A percentile compares a stretch with the other conserved stretches of the same genome.
Evolutionary conservation across 2,113 vertebrate genomes (phyloP).

Genomic region (Montifringilla adamsi): DNA sequence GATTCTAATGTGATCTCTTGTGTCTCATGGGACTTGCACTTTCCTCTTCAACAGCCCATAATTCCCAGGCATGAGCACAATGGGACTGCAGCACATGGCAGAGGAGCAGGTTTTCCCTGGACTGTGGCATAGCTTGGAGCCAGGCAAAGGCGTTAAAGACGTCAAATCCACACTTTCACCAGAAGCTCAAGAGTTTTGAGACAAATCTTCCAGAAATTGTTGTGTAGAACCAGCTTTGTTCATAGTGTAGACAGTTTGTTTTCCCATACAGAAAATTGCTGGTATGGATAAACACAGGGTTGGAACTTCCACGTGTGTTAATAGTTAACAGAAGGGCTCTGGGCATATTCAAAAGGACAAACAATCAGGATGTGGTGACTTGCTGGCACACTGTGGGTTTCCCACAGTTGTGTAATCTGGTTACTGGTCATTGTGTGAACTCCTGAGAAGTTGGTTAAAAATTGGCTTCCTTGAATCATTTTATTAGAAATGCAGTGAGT

Average conservation of each 20-base stretch:
- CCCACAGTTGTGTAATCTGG: constrained; percentile 38
- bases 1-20: neutral
- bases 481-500: neutral
- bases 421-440: neutral
- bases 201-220: neutral
- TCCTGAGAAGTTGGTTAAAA: neutral
- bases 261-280: neutral
- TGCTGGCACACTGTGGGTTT: neutral
- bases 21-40: neutral
- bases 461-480: neutral
- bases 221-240: neutral
- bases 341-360: neutral
- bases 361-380: neutral
- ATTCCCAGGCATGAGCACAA: neutral
- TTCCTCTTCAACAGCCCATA: neutral
- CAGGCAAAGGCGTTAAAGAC: neutral
- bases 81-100: neutral
- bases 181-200: neutral
- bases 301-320: neutral
- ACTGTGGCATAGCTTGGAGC: neutral
- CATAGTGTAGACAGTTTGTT: neutral
- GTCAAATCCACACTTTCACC: neutral
- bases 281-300: neutral
- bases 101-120: neutral
- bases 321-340: constrained; percentile 36